A percentile compares a stretch with the other conserved stretches of the same genome.
These are phyloP conservation scores for Latrodectus elegans DNA, from an alignment of 2,888 invertebrate species.

Conservation along the genomic window DNA sequence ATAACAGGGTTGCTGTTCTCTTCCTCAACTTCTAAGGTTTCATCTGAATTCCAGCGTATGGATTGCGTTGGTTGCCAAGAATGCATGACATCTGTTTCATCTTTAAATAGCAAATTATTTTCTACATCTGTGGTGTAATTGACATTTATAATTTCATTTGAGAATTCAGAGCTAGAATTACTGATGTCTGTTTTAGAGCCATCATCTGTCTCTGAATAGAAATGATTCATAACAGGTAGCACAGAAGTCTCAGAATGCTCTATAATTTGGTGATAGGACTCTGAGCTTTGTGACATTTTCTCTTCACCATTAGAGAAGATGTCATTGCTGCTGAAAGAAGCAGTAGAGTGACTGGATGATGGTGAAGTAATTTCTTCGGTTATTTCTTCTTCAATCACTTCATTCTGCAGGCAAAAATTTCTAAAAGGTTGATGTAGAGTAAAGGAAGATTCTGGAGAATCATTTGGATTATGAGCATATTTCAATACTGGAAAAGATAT, in stretches of 20 bases:
- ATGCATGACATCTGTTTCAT: conserved; percentile 46
- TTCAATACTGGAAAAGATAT: conserved; percentile 13
- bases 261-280: conserved; percentile 17
- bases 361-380: conserved; percentile 53
- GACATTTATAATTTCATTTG: neutral
- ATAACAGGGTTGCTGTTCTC: conserved; percentile 31
- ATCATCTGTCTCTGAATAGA: conserved; percentile 41
- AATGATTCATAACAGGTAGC: conserved; percentile 37
- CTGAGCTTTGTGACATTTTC: conserved; percentile 50
- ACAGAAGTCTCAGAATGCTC: conserved; percentile 37
- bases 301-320: conserved; percentile 30
- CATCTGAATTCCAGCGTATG: conserved; percentile 49
- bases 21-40: conserved; percentile 41
- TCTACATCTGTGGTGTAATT: conserved; percentile 4
- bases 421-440: conserved; percentile 29
- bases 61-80: conserved; percentile 49
- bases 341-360: conserved; percentile 33
- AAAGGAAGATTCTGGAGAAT: conserved; percentile 33
- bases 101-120: conserved; percentile 16
- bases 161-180: conserved; percentile 20
- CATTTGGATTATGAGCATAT: conserved; percentile 24
- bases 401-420: conserved; percentile 51
- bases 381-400: conserved; percentile 60
- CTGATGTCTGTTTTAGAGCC: conserved; percentile 35
- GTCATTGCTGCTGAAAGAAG: conserved; percentile 55